Conservation (phyloP, 2,797 vertebrate genomes). For the Remorina albescens region DNA sequence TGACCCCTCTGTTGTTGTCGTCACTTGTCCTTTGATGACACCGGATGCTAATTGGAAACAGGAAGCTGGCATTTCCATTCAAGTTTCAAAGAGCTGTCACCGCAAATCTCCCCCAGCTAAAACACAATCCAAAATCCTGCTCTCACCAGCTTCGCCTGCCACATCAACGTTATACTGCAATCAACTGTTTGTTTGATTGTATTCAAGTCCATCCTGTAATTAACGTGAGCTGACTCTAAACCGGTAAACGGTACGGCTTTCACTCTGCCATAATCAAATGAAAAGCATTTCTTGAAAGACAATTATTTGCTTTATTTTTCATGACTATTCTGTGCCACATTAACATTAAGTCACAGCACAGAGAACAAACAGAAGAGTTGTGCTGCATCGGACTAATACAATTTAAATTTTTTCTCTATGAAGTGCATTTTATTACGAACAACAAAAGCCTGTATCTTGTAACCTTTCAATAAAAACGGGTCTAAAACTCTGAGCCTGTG, state of each 20-base stretch:
- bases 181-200: constrained; percentile 41
- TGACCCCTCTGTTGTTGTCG: constrained; percentile 42
- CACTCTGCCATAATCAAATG: neutral
- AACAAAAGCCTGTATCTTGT: too few relatives aligned
- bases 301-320: too few relatives aligned
- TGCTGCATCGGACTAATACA: too few relatives aligned
- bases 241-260: neutral
- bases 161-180: constrained; percentile 27
- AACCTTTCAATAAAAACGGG: too few relatives aligned
- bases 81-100: constrained; percentile 74
- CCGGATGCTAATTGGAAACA: constrained; percentile 79
- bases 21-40: constrained; percentile 64
- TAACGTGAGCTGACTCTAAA: neutral
- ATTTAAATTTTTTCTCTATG: too few relatives aligned
- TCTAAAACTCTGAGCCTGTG: too few relatives aligned
- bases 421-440: too few relatives aligned
- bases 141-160: constrained; percentile 49
- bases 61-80: constrained; percentile 66
- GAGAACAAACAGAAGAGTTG: too few relatives aligned
- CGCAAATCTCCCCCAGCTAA: constrained; percentile 57
- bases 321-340: too few relatives aligned
- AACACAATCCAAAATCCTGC: constrained; percentile 37
- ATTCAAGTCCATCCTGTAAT: constrained; percentile 14
- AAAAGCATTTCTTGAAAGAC: too few relatives aligned
- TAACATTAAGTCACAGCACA: too few relatives aligned